A percentile compares a stretch with the other conserved stretches of the same genome.
Evolutionary conservation across 2,113 vertebrate genomes (phyloP).

Genomic region (Nesogale talazaci): DNA sequence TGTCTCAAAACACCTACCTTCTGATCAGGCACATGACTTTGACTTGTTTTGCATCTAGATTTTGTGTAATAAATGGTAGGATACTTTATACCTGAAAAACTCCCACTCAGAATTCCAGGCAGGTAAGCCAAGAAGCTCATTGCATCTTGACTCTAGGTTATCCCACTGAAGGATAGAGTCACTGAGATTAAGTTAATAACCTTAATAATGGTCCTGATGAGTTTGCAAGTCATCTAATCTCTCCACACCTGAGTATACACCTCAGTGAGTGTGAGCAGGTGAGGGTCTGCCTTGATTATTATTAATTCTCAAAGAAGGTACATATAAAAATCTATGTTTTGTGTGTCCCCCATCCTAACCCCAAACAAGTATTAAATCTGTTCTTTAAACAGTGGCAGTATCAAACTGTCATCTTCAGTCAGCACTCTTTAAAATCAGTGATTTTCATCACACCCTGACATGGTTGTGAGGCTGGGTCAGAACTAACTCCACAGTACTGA

Average conservation of each 20-base stretch:
- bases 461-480: too few relatives aligned
- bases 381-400: slow-evolving; percentile 21
- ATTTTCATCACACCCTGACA: too few relatives aligned
- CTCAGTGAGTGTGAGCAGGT: not conserved
- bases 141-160: not conserved
- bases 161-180: not conserved
- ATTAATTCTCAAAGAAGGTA: not conserved
- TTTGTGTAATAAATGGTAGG: not conserved
- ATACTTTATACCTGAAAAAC: not conserved
- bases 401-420: too few relatives aligned
- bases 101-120: slow-evolving; percentile 11
- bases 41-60: not conserved
- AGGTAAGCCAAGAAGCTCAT: not conserved
- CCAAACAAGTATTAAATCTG: slow-evolving; percentile 45
- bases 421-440: too few relatives aligned
- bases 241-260: not conserved
- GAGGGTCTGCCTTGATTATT: not conserved
- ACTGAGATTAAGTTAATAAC: slow-evolving; percentile 25
- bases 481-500: too few relatives aligned
- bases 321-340: slow-evolving; percentile 18
- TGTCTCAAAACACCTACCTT: not conserved
- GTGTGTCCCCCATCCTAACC: not conserved
- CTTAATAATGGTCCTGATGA: slow-evolving; percentile 7
- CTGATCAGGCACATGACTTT: not conserved
- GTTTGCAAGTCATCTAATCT: not conserved